phyloP scores from a whole-genome alignment of 2,113 vertebrate genomes.

The Phaethornis superciliosus region DNA sequence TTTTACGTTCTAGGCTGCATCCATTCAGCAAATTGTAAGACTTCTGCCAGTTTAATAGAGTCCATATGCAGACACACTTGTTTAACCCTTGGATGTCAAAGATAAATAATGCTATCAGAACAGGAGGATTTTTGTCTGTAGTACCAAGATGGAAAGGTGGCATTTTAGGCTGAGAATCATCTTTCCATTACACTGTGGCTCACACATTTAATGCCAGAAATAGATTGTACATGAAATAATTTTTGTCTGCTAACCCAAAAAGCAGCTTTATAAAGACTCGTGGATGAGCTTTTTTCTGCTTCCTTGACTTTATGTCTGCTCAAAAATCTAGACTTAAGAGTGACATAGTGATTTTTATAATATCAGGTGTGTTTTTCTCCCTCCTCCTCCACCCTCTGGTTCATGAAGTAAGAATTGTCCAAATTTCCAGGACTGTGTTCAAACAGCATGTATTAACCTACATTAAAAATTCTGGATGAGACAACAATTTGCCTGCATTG shows the following conservation, averaged over 20 bases:
- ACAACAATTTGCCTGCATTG: neutral
- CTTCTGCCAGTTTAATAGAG: neutral
- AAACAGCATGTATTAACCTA: neutral
- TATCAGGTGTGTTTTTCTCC: neutral
- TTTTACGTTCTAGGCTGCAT: neutral
- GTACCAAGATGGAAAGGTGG: neutral
- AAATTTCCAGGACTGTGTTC: neutral
- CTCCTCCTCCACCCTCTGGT: fast-evolving
- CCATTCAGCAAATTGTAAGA: neutral
- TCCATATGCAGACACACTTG: neutral
- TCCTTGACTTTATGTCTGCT: neutral
- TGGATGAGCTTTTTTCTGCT: neutral
- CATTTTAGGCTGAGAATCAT: neutral
- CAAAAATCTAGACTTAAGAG: neutral
- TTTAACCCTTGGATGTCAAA: neutral
- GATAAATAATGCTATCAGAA: neutral
- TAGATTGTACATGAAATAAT: neutral
- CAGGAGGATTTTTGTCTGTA: neutral
- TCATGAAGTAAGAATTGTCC: neutral
- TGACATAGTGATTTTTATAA: neutral
- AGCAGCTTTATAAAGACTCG: neutral
- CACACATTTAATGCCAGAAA: neutral
- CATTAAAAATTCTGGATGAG: neutral
- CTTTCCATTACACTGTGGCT: neutral
- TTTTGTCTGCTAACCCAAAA: neutral